A percentile compares a stretch with the other conserved stretches of the same genome.
These are phyloP conservation scores for Pteruthius melanotis DNA, from an alignment of 2,113 vertebrate species.

Conservation along the genomic window DNA sequence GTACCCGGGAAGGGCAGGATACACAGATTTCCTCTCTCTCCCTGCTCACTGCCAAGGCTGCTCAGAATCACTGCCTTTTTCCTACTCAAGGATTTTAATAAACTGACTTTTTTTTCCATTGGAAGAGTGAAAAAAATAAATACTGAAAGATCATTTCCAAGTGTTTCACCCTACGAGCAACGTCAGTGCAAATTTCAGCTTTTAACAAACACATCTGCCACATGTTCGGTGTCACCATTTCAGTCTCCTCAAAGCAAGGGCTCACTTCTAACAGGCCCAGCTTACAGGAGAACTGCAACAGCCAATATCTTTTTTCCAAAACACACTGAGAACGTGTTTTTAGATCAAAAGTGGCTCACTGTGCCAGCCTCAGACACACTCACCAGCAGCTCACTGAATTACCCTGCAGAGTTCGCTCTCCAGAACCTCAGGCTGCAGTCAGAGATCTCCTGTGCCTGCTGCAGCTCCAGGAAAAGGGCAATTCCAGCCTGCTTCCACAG, in stretches of 20 bases:
- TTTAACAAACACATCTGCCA: background rate
- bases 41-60: slow-evolving; percentile 6
- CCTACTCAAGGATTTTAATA: background rate
- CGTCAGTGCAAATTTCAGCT: background rate
- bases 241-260: background rate
- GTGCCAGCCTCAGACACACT: background rate
- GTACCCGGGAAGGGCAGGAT: slow-evolving; percentile 2
- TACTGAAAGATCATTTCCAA: background rate
- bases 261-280: background rate
- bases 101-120: background rate
- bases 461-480: background rate
- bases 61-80: background rate
- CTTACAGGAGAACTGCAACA: background rate
- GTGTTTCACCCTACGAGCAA: background rate
- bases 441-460: background rate
- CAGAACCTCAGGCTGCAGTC: background rate
- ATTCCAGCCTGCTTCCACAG: background rate
- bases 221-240: background rate
- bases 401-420: background rate
- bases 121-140: background rate
- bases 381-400: background rate
- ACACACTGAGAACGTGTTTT: background rate
- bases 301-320: background rate
- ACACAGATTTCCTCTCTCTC: slow-evolving; percentile 15
- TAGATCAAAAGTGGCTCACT: background rate